Conservation (phyloP, 2,888 invertebrate species). For the Cotesia congregata region DNA sequence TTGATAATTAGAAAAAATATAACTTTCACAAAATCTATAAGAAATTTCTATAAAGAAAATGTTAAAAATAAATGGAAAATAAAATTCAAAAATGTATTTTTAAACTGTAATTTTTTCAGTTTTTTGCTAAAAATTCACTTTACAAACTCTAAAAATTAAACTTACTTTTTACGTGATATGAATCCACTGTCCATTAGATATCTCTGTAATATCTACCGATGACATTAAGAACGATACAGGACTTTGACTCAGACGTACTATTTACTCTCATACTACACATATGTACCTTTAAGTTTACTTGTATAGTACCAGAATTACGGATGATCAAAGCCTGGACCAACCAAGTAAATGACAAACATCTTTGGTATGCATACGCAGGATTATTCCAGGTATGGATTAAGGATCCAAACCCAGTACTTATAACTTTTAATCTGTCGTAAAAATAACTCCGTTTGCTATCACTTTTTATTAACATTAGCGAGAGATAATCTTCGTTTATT, state of each 20-base stretch:
- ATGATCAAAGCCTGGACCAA: constrained; percentile 39
- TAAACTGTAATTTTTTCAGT: too few relatives aligned
- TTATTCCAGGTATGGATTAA: neutral
- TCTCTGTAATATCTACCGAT: too few relatives aligned
- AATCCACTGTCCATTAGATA: neutral
- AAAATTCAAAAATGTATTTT: too few relatives aligned
- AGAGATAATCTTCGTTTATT: too few relatives aligned
- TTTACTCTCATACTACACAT: constrained; percentile 1
- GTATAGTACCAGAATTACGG: constrained; percentile 28
- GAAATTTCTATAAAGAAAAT: too few relatives aligned
- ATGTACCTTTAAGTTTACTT: neutral
- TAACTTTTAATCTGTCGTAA: neutral
- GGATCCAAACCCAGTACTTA: neutral
- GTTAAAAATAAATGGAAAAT: too few relatives aligned
- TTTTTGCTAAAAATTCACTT: too few relatives aligned
- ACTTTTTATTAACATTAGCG: too few relatives aligned
- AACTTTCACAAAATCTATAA: too few relatives aligned
- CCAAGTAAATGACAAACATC: constrained; percentile 29
- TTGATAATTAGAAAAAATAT: too few relatives aligned
- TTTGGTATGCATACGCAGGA: constrained; percentile 20
- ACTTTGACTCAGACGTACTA: neutral
- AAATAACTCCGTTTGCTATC: neutral
- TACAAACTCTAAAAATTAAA: too few relatives aligned
- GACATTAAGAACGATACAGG: neutral
- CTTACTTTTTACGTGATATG: neutral